Conservation (phyloP, 2,797 vertebrate genomes). For the Artibeus lituratus region DNA sequence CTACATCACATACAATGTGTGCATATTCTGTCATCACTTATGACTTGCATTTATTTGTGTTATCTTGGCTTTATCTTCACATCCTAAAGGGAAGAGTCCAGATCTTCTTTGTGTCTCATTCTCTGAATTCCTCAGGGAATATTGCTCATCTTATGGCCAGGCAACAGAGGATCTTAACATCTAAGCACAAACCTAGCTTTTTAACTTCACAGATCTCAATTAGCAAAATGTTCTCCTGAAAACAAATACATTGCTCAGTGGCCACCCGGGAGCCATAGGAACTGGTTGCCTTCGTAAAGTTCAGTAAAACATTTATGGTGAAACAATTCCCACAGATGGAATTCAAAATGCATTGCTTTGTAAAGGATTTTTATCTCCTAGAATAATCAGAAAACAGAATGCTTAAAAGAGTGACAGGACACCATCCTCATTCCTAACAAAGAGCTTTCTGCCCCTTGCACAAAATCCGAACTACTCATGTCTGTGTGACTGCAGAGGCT, state of each 20-base stretch:
- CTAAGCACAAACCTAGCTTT: not conserved
- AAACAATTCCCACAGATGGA: constrained; percentile 25
- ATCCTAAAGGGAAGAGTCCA: not conserved
- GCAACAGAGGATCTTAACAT: not conserved
- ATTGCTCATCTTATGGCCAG: not conserved
- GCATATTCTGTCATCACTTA: not conserved
- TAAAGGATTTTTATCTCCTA: constrained; percentile 44
- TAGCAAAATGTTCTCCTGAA: constrained; percentile 40
- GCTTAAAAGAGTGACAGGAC: not conserved
- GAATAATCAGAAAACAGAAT: constrained; percentile 30
- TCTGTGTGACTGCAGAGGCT: not conserved
- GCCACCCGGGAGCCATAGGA: constrained; percentile 53
- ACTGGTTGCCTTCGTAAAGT: constrained; percentile 44
- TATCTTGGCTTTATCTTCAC: not conserved
- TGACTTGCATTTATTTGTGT: not conserved
- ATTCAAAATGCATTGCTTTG: constrained; percentile 38
- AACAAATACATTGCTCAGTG: constrained; percentile 35
- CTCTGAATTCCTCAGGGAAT: not conserved
- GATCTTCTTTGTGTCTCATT: not conserved
- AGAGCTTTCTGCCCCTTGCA: not conserved
- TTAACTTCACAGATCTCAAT: constrained; percentile 43
- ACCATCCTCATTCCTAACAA: constrained; percentile 37
- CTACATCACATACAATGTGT: not conserved
- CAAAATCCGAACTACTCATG: constrained; percentile 16
- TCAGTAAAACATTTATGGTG: constrained; percentile 52